Base-by-base conservation (phyloP, 2,888 invertebrate species). In the Scrobipalpa atriplicella region DNA sequence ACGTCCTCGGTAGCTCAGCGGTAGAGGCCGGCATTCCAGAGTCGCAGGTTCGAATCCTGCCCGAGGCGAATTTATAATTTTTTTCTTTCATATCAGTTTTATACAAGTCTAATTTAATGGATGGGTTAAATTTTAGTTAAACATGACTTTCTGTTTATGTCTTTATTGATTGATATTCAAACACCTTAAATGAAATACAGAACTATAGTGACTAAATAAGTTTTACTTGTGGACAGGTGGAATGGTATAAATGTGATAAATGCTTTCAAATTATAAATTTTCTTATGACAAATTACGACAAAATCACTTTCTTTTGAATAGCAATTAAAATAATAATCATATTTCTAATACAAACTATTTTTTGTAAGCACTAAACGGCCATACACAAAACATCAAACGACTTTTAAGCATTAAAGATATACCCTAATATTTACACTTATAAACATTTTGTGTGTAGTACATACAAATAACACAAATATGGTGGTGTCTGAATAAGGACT, bases 181-280 rank as follows among this genome's bases (percentile, higher is more conserved):
- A 52, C 64, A 68, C 67, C 67, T 65, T 62, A 68, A 11, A 47
- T 6, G 21, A 65, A 58, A 29, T 51, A 60, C 65, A 65, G 36
- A 65, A 65, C 65, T 56, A 56, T 65, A 65, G 51, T 61, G 65
- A 65, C 65, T 64, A 64, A 56, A 56, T 52, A 16, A 54, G 52
- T 56, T 41, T 41, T 56, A 54, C 18, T 29, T 51, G 29, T 51
- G 29, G n/a, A 51, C 5, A 56, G 51, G 64, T 64, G 67, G 65
- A 67, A 67, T 67, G 65, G 56, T 52, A 16, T 51, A 36, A 58
- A 66, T 10, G 18, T 21, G n/a, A 54, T 19, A 64, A 62, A 67
- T 67, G 63, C 47, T n/a, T 63, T 63, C n/a, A 66, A 43, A 56
- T 56, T 21, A 36, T n/a, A 19, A 39, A 18, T 38, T 36, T 36